Percentiles rank a stretch among this genome's conserved stretches.
phyloP scores from a whole-genome alignment of 2,888 invertebrate genomes.

The Eupithecia exiguata region DNA sequence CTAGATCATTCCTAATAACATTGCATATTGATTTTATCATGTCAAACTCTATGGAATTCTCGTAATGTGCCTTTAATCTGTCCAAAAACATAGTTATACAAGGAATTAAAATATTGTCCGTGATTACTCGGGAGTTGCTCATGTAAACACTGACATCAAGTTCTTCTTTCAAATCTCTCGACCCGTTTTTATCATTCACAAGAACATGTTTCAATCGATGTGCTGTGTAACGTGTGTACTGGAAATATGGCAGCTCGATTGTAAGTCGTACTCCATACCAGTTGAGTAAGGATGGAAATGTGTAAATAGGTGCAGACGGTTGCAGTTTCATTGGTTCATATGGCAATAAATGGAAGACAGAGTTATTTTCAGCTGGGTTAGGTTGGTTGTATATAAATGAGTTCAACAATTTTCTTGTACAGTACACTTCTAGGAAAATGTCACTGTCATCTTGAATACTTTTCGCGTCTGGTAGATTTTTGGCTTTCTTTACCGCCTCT shows the following conservation, averaged over 20 bases:
- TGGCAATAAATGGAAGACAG: conserved; percentile 59
- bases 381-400: conserved; percentile 22
- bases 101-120: background rate
- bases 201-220: conserved; percentile 53
- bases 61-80: background rate
- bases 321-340: conserved; percentile 34
- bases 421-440: conserved; percentile 53
- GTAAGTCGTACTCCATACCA: conserved; percentile 52
- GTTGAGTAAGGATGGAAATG: conserved; percentile 54
- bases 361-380: conserved; percentile 28
- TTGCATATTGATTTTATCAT: conserved; percentile 38
- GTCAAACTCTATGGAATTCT: conserved; percentile 14
- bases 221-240: conserved; percentile 46
- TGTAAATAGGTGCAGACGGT: background rate
- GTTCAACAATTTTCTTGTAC: conserved; percentile 51
- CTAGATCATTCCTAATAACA: conserved; percentile 46
- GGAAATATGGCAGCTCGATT: conserved; percentile 43
- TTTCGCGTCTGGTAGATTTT: conserved; percentile 28
- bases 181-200: conserved; percentile 47
- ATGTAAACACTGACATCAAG: conserved; percentile 30
- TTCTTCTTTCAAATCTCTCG: conserved; percentile 17
- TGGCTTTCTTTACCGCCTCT: conserved; percentile 44
- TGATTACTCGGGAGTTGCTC: conserved; percentile 6
- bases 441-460: conserved; percentile 27
- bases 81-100: conserved; percentile 5